Evolutionary conservation across 1,140 invertebrate genomes (phyloP), one percentile per base, ranked within the genome.

Genomic region (Pantala flavescens): DNA sequence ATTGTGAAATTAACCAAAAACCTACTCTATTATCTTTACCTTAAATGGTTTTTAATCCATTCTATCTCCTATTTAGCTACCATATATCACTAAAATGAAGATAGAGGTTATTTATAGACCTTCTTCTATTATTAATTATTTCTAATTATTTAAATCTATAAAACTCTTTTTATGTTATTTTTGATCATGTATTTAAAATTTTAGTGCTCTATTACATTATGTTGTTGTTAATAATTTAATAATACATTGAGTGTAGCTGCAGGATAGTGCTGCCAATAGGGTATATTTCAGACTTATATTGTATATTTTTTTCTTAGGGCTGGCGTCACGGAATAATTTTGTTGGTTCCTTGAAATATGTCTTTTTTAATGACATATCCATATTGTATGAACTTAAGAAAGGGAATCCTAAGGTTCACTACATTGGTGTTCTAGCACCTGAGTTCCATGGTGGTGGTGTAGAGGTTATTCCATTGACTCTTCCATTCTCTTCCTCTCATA

Each of bases 391-490:
- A 80, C 82, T 97, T 73, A 90, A 92, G 77, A 88, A 90, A 77
- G 88, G 88, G 75, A 91, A 92, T 82, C 89, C 90, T 23, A 94
- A 94, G 86, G 91, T 94, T 0, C 90, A 91, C 79, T 92, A 92
- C 79, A 91, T 91, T 76, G 87, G 83, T 71, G 90, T 94, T 0
- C 81, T 93, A 71, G 88, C 90, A 76, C 91, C 93, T 0, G 90
- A 94, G 81, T 94, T 93, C 79, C 89, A 90, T 77, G 93, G 95
- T 80, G 87, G 88, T 70, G 89, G 93, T 81, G 92, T 95, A 12
- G 89, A 93, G 79, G 90, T 93, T 24, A 94, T 96, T 79, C 94
- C 95, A 12, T 91, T 97, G 76, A 96, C 95, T 24, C 96, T 95
- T 85, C 94, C 94, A 19, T 95, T 95, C 81, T 89, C 93, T 55